phyloP scores from a whole-genome alignment of 2,113 vertebrate species.

The Sprattus sprattus region DNA sequence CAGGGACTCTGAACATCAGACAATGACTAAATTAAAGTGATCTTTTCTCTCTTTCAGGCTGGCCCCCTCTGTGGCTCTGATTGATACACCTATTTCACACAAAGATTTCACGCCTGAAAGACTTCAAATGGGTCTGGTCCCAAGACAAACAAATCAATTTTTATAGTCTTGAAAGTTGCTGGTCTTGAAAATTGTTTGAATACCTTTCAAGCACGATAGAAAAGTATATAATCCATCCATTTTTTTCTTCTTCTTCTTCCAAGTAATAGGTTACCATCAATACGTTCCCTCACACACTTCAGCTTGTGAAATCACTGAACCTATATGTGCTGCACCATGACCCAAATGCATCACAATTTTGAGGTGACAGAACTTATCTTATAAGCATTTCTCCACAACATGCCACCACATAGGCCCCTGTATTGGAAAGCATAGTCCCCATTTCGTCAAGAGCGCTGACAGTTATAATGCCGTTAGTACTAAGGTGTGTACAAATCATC shows the following conservation, averaged over 20 bases:
- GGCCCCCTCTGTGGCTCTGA: slow-evolving; percentile 65
- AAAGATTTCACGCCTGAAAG: slow-evolving; percentile 73
- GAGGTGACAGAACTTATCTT: neutral
- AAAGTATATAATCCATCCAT: slow-evolving; percentile 50
- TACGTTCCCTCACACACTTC: neutral
- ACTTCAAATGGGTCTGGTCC: slow-evolving; percentile 72
- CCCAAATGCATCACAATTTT: neutral
- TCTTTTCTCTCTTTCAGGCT: slow-evolving; percentile 62
- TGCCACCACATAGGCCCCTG: neutral
- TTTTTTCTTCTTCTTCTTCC: slow-evolving; percentile 13
- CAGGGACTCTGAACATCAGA: slow-evolving; percentile 54
- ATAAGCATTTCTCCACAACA: neutral
- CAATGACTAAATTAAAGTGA: slow-evolving; percentile 66
- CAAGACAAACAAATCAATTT: slow-evolving; percentile 80
- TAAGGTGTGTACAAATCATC: neutral
- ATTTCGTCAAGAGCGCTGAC: neutral
- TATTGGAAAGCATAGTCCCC: neutral
- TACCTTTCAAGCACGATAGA: slow-evolving; percentile 62
- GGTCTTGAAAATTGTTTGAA: slow-evolving; percentile 77
- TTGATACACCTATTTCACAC: slow-evolving; percentile 75
- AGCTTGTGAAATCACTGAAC: slow-evolving; percentile 6
- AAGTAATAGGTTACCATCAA: slow-evolving; percentile 15
- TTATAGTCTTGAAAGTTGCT: slow-evolving; percentile 79
- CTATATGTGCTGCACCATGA: neutral
- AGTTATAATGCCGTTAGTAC: neutral